Percentiles rank a stretch among this genome's conserved stretches.
Conservation (phyloP, 1,140 invertebrate genomes). For the Drosophila paulistorum region DNA sequence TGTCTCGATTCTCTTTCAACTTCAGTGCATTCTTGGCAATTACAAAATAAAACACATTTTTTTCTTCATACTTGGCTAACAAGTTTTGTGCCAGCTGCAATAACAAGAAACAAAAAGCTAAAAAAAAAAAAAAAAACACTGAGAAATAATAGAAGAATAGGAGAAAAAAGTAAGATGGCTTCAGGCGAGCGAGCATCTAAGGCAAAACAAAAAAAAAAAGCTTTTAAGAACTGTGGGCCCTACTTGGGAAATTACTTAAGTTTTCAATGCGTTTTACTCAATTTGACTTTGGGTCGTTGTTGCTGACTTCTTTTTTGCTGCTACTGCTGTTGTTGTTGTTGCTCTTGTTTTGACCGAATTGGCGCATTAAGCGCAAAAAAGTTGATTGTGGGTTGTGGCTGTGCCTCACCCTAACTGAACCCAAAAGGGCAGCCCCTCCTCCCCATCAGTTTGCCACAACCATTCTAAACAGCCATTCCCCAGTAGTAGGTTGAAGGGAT, state of each 20-base stretch:
- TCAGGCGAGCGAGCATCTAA: conserved; percentile 2
- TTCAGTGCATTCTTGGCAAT: conserved; percentile 63
- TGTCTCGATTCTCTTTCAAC: conserved; percentile 42
- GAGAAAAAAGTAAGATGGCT: conserved; percentile 14
- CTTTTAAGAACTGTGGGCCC: conserved; percentile 61
- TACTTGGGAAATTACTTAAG: conserved; percentile 73
- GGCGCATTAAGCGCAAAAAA: conserved; percentile 71
- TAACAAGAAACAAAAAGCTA: conserved; percentile 42
- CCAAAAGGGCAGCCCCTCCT: conserved; percentile 4
- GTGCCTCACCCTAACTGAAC: conserved; percentile 32
- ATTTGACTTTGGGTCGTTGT: conserved; percentile 76
- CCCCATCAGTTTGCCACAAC: background rate
- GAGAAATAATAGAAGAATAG: conserved; percentile 23
- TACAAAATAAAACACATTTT: conserved; percentile 66
- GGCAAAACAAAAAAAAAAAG: conserved; percentile 30
- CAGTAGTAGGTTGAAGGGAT: conserved; percentile 49
- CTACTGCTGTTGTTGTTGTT: background rate
- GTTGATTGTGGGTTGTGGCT: conserved; percentile 13
- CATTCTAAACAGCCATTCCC: conserved; percentile 47
- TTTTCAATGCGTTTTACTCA: conserved; percentile 79
- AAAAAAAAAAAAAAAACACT: conserved; percentile 32
- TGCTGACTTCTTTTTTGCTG: conserved; percentile 36
- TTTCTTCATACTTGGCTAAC: conserved; percentile 45
- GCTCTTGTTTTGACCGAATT: conserved; percentile 61
- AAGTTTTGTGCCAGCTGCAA: conserved; percentile 60